These are phyloP conservation scores for Apis florea DNA, from an alignment of 1,140 invertebrate species.

Conservation along the genomic window DNA sequence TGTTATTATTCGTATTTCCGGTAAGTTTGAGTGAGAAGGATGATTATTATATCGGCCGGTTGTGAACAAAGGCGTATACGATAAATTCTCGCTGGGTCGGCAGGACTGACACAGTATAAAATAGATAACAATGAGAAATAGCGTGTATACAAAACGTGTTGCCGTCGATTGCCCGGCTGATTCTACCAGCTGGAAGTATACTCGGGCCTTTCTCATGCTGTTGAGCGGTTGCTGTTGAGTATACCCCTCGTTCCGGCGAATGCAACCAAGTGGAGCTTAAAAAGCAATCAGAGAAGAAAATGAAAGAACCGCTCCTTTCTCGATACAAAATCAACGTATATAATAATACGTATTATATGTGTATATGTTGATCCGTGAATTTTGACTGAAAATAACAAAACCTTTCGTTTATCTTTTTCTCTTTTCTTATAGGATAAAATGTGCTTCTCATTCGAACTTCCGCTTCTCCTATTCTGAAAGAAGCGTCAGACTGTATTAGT, in stretches of 20 bases:
- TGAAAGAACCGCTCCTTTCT: neutral
- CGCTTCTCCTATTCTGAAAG: conserved; percentile 70
- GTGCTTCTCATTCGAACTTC: conserved; percentile 58
- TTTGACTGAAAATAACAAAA: conserved; percentile 67
- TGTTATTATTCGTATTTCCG: conserved; percentile 29
- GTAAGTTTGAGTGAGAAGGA: conserved; percentile 57
- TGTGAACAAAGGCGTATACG: conserved; percentile 17
- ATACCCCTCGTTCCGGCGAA: conserved; percentile 79
- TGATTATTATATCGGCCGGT: neutral
- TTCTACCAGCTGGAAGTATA: conserved; percentile 80
- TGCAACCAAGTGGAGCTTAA: conserved; percentile 75
- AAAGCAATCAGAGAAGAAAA: conserved; percentile 68
- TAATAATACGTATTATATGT: conserved; percentile 9
- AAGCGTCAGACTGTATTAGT: conserved; percentile 68
- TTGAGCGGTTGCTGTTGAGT: conserved; percentile 80
- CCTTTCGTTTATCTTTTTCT: neutral
- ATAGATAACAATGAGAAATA: conserved; percentile 29
- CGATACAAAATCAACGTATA: conserved; percentile 13
- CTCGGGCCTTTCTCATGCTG: conserved; percentile 80
- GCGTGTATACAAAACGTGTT: conserved; percentile 47
- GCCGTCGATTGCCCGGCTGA: conserved; percentile 70
- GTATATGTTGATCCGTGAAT: conserved; percentile 54
- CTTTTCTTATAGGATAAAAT: conserved; percentile 17
- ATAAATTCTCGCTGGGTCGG: neutral
- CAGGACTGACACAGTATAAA: neutral